Conservation (phyloP, 2,113 vertebrate species). For the Dicerorhinus sumatrensis region DNA sequence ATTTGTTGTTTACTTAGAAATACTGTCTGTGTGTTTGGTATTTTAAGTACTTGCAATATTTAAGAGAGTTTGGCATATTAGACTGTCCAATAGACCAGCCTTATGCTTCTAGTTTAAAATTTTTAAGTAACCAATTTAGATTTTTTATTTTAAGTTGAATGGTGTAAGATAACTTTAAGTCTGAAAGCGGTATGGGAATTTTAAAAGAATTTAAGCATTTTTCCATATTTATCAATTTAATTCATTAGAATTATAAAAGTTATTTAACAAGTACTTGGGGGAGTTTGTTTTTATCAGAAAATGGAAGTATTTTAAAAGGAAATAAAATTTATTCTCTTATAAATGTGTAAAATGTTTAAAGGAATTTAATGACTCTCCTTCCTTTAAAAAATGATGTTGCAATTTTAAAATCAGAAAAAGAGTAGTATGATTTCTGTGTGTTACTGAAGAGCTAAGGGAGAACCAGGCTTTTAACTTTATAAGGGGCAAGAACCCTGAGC, state of each 20-base stretch:
- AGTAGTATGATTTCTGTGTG: not conserved
- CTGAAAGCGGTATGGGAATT: not conserved
- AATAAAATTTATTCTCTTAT: not conserved
- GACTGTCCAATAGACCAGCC: not conserved
- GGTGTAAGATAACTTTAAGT: rapidly evolving
- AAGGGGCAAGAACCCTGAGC: not conserved
- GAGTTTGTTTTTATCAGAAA: not conserved
- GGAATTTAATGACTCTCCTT: not conserved
- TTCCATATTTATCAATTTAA: not conserved
- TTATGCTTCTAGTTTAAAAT: not conserved
- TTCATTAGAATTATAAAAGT: not conserved
- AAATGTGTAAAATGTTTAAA: not conserved
- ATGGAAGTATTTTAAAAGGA: not conserved
- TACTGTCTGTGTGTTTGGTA: not conserved
- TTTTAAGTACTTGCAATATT: rapidly evolving
- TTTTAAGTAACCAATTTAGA: not conserved
- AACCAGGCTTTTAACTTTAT: not conserved
- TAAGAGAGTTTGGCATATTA: rapidly evolving
- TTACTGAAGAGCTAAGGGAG: no score
- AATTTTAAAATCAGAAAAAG: not conserved
- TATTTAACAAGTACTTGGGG: not conserved
- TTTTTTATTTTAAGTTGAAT: not conserved
- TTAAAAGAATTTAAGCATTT: not conserved
- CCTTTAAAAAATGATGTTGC: not conserved
- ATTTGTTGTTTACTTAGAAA: not conserved